A percentile compares a stretch with the other conserved stretches of the same genome.
Conservation (phyloP, 2,797 vertebrate genomes). For the Eremophila alpestris region DNA sequence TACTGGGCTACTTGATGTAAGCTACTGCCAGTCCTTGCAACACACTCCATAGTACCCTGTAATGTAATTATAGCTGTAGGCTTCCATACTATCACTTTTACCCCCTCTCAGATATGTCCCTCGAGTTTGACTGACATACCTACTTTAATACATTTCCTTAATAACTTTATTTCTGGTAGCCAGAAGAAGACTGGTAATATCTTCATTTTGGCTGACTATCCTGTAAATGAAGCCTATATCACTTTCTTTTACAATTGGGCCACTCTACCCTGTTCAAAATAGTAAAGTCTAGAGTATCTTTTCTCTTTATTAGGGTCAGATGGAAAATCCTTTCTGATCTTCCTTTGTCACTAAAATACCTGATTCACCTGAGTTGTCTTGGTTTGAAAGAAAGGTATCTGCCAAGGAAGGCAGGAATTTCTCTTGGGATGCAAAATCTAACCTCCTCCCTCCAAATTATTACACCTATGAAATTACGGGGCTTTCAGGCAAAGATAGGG, state of each 20-base stretch:
- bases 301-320: not conserved
- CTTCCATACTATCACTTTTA: not conserved
- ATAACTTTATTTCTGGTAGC: not conserved
- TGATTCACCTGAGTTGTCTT: not conserved
- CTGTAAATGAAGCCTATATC: not conserved
- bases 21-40: not conserved
- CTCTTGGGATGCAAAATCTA: not conserved
- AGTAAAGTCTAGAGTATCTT: not conserved
- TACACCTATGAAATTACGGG: not conserved
- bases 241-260: not conserved
- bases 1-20: not conserved
- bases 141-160: not conserved
- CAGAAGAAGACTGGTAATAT: not conserved
- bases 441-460: not conserved
- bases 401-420: not conserved
- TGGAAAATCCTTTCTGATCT: not conserved
- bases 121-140: not conserved
- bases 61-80: not conserved
- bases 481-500: not conserved
- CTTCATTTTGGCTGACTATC: fast-evolving
- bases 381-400: not conserved
- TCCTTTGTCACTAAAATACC: not conserved
- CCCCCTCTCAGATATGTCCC: not conserved
- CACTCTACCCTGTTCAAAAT: not conserved
- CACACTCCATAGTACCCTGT: fast-evolving